Evolutionary conservation across 2,888 invertebrate species (phyloP).

Genomic region (Drosophila borborema): DNA sequence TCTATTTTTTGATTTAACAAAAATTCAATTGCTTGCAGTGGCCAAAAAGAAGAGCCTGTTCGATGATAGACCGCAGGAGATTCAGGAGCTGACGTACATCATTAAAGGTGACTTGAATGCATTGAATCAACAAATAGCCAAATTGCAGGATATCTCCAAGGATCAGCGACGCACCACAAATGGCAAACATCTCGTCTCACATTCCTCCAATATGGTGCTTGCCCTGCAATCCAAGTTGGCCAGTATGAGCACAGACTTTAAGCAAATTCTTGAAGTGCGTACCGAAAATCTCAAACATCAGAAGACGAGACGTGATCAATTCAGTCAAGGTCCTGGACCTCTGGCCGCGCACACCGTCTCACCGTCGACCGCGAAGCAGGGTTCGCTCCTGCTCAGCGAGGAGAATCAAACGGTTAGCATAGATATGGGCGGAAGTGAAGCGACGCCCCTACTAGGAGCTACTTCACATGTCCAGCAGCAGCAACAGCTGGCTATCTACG

Average conservation of each 20-base stretch:
- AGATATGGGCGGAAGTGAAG: slow-evolving; percentile 89
- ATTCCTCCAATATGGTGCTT: slow-evolving; percentile 96
- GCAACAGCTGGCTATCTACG: slow-evolving; percentile 91
- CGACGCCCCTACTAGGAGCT: slow-evolving; percentile 84
- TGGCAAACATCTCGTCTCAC: slow-evolving; percentile 93
- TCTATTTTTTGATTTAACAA: not conserved
- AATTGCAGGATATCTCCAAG: slow-evolving; percentile 92
- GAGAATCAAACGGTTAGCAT: slow-evolving; percentile 92
- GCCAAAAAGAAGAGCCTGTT: slow-evolving; percentile 99
- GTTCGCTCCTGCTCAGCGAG: slow-evolving; percentile 85
- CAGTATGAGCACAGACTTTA: slow-evolving; percentile 98
- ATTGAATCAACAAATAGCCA: slow-evolving; percentile 98
- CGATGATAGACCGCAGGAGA: slow-evolving; percentile 97
- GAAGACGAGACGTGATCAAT: slow-evolving; percentile 95
- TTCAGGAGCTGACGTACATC: slow-evolving; percentile 98
- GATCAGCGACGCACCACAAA: slow-evolving; percentile 88
- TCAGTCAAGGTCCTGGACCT: slow-evolving; percentile 87
- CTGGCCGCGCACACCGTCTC: slow-evolving; percentile 86
- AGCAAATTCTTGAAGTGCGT: slow-evolving; percentile 98
- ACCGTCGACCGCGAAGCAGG: slow-evolving; percentile 87
- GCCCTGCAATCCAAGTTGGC: slow-evolving; percentile 97
- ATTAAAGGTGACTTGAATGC: slow-evolving; percentile 98
- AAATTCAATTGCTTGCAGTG: slow-evolving; percentile 87
- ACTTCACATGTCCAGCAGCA: slow-evolving; percentile 83
- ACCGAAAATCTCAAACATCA: slow-evolving; percentile 99